phyloP scores from a whole-genome alignment of 35 echinoderm and acorn worm genomes.

The Amphiura filiformis region DNA sequence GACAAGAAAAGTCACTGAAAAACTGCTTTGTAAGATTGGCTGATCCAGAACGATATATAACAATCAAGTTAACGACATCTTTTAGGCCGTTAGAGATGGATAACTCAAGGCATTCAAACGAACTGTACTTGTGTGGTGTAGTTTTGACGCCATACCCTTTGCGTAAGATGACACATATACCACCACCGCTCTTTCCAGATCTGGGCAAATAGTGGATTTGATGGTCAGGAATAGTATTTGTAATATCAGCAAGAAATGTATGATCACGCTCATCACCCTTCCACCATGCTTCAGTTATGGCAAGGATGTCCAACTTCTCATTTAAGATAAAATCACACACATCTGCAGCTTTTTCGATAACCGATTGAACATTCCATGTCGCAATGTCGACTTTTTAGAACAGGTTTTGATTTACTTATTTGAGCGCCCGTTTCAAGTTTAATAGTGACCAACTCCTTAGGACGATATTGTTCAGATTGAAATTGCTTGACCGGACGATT shows the following conservation, averaged over 20 bases:
- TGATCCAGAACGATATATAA: slow-evolving; percentile 28
- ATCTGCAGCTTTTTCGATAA: too few relatives aligned
- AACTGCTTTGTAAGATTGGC: neutral
- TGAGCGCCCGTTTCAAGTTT: too few relatives aligned
- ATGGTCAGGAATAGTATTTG: slow-evolving; percentile 28
- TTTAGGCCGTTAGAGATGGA: neutral
- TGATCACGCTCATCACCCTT: slow-evolving; percentile 29
- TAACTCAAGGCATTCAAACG: slow-evolving; percentile 29
- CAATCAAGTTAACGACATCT: neutral
- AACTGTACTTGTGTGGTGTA: neutral
- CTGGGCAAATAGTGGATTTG: neutral
- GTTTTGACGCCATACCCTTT: neutral
- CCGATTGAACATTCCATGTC: too few relatives aligned
- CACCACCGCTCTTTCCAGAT: slow-evolving; percentile 23
- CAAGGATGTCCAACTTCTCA: slow-evolving; percentile 42
- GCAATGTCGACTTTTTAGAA: too few relatives aligned
- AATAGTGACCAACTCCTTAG: too few relatives aligned
- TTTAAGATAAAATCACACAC: slow-evolving; percentile 38
- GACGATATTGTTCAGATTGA: too few relatives aligned
- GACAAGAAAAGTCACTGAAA: neutral
- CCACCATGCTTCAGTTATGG: slow-evolving; percentile 49
- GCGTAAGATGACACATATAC: slow-evolving; percentile 32
- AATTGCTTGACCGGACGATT: too few relatives aligned
- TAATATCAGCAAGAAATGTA: slow-evolving; percentile 23
- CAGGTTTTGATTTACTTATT: too few relatives aligned